A percentile compares a stretch with the other conserved stretches of the same genome.
These are phyloP conservation scores for Sebastes cheni DNA, from an alignment of 2,797 vertebrate species.

Conservation along the genomic window DNA sequence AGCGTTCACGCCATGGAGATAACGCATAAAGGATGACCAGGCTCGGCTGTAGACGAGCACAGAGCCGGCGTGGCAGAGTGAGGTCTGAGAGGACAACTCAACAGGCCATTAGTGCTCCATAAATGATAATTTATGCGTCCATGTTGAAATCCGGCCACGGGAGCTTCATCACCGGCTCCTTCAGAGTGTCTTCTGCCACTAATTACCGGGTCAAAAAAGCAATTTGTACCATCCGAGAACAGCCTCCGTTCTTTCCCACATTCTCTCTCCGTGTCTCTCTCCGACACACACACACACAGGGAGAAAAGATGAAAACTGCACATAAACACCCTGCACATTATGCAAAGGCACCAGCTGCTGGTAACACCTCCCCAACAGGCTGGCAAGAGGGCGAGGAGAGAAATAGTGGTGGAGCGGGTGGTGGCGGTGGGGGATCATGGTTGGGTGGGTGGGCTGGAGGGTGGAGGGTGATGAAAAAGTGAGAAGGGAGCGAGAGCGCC, in stretches of 20 bases:
- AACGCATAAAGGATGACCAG: conserved; percentile 54
- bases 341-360: conserved; percentile 86
- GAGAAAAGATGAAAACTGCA: conserved; percentile 55
- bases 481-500: conserved; percentile 42
- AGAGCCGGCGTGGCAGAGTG: conserved; percentile 23
- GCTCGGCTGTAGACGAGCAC: conserved; percentile 29
- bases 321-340: conserved; percentile 82
- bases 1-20: conserved; percentile 11
- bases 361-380: conserved; percentile 82
- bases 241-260: conserved; percentile 71
- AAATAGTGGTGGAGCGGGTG: conserved; percentile 30
- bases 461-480: conserved; percentile 39
- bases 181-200: conserved; percentile 78
- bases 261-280: conserved; percentile 13
- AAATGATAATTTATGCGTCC: conserved; percentile 84
- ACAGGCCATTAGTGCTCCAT: conserved; percentile 80
- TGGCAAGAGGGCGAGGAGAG: conserved; percentile 72
- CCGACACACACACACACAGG: conserved; percentile 15
- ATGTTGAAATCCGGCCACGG: conserved; percentile 77
- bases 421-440: conserved; percentile 25
- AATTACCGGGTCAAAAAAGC: conserved; percentile 88
- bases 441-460: conserved; percentile 31
- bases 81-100: conserved; percentile 72
- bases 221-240: conserved; percentile 84
- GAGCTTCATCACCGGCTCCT: conserved; percentile 79